Evolutionary conservation across 2,888 invertebrate genomes (phyloP).

Genomic region (Thalpophila matura): DNA sequence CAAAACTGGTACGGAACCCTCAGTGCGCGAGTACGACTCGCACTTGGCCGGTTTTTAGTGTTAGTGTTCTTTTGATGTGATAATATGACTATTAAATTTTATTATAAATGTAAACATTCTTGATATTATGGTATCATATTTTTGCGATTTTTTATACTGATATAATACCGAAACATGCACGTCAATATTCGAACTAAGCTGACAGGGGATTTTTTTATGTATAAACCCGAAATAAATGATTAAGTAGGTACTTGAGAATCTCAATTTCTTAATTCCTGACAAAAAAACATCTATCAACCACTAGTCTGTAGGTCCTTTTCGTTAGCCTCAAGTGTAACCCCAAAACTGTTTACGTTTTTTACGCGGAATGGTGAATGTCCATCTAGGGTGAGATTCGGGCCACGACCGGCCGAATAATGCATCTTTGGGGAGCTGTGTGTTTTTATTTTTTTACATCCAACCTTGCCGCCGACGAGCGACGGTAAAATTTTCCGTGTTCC

Average conservation of each 20-base stretch:
- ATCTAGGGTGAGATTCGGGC: slow-evolving; percentile 74
- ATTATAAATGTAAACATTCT: not conserved
- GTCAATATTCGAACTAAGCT: too few species aligned
- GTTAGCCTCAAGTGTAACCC: slow-evolving; percentile 67
- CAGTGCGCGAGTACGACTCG: too few species aligned
- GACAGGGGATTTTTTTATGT: too few species aligned
- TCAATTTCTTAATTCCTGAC: too few species aligned
- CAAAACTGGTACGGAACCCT: too few species aligned
- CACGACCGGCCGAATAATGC: slow-evolving; percentile 68
- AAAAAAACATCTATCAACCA: slow-evolving; percentile 10
- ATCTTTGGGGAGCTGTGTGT: slow-evolving; percentile 65
- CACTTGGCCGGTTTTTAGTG: too few species aligned
- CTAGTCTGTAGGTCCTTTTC: slow-evolving; percentile 30
- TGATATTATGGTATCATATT: too few species aligned
- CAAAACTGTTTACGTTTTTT: slow-evolving; percentile 75
- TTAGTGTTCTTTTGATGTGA: slow-evolving; percentile 1
- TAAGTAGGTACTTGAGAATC: too few species aligned
- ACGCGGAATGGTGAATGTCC: slow-evolving; percentile 79
- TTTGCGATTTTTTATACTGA: too few species aligned
- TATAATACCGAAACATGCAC: too few species aligned
- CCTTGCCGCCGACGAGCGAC: slow-evolving; percentile 30
- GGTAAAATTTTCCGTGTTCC: not conserved
- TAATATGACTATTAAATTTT: not conserved
- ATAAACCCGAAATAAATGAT: too few species aligned
- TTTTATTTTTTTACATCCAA: slow-evolving; percentile 58